These are phyloP conservation scores for Hippocampus barbouri DNA, from an alignment of 2,113 vertebrate species.

Conservation along the genomic window DNA sequence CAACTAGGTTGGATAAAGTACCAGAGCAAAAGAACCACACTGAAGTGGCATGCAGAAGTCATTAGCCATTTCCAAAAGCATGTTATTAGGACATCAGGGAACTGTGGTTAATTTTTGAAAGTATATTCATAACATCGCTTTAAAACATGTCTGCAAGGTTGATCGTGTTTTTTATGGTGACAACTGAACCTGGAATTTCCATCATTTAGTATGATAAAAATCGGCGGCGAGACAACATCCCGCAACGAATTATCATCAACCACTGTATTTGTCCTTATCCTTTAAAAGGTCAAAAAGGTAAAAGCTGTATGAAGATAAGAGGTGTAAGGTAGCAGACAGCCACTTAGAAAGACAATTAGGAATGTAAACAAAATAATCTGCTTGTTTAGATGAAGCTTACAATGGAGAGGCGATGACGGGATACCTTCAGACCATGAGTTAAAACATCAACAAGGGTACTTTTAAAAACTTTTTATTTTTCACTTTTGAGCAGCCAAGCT, in stretches of 20 bases:
- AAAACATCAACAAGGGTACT: neutral
- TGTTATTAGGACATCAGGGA: neutral
- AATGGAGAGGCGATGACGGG: too few relatives aligned
- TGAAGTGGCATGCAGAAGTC: too few relatives aligned
- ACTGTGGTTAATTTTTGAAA: neutral
- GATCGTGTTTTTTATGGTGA: neutral
- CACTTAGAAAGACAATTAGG: conserved; percentile 12
- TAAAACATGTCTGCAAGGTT: neutral
- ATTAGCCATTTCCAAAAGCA: neutral
- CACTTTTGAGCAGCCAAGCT: too few relatives aligned
- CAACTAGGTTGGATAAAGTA: neutral
- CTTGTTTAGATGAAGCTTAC: neutral
- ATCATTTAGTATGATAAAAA: neutral
- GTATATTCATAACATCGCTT: too few relatives aligned
- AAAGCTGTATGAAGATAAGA: conserved; percentile 14
- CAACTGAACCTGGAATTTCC: neutral
- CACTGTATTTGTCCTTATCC: neutral
- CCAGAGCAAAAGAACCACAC: too few relatives aligned
- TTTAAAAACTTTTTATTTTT: too few relatives aligned
- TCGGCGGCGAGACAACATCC: neutral
- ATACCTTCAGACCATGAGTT: neutral
- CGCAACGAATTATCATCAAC: neutral
- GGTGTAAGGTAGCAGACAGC: conserved; percentile 3
- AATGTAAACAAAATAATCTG: conserved; percentile 2
- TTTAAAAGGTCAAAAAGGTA: conserved; percentile 22